phyloP scores from a whole-genome alignment of 2,113 vertebrate genomes.

The Pontoporia blainvillei region DNA sequence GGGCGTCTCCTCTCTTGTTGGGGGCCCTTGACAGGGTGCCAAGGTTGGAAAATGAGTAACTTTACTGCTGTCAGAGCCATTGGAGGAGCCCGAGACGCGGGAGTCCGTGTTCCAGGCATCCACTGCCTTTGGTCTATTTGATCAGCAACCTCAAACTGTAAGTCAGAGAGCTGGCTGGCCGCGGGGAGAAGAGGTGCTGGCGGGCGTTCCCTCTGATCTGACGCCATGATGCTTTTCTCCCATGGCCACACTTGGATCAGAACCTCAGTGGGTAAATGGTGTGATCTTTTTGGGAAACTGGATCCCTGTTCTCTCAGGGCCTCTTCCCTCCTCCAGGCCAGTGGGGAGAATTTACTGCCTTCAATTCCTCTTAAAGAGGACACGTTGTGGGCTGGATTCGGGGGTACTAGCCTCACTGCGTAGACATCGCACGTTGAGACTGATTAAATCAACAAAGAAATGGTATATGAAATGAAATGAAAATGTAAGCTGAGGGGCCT shows the following conservation, averaged over 20 bases:
- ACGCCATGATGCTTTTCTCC: background rate
- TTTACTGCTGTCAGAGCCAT: background rate
- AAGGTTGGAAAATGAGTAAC: background rate
- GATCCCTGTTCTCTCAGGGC: background rate
- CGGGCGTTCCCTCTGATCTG: fast-evolving
- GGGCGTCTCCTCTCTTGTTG: background rate
- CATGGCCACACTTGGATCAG: background rate
- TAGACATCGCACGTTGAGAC: background rate
- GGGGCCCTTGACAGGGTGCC: background rate
- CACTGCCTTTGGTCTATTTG: background rate
- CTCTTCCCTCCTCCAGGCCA: background rate
- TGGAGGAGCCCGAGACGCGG: background rate
- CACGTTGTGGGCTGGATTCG: background rate
- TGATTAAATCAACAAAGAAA: background rate
- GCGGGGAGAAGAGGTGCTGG: fast-evolving
- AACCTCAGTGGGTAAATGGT: background rate
- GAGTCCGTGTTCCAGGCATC: background rate
- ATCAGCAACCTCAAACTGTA: background rate
- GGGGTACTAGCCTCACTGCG: background rate
- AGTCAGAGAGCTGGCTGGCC: background rate
- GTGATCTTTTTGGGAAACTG: background rate
- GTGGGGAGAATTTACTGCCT: background rate
- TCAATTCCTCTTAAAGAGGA: background rate
- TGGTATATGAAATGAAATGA: background rate
- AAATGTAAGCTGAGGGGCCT: background rate